A percentile compares a stretch with the other conserved stretches of the same genome.
phyloP scores from a whole-genome alignment of 2,113 vertebrate species.

The Scophthalmus maximus region DNA sequence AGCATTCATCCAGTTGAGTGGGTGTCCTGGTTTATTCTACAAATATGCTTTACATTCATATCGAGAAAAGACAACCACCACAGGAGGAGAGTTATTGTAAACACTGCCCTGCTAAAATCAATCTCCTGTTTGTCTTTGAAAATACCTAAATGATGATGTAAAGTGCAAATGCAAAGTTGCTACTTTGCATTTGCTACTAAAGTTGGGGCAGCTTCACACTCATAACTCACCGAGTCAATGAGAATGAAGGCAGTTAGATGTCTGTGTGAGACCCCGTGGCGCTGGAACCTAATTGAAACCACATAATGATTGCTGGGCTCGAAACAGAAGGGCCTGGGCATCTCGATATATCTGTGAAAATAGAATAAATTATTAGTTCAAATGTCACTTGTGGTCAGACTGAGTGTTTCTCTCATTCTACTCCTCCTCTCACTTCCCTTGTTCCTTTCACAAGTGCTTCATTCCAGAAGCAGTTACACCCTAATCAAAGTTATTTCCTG shows the following conservation, averaged over 20 bases:
- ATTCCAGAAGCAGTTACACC: too few species aligned
- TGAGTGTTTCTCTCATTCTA: neutral
- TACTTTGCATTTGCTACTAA: too few species aligned
- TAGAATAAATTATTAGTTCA: neutral
- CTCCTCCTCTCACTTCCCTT: neutral
- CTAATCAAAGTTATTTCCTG: too few species aligned
- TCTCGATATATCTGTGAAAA: conserved; percentile 82
- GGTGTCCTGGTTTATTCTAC: neutral
- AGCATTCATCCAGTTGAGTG: too few species aligned
- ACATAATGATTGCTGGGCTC: conserved; percentile 86
- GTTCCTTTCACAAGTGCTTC: too few species aligned
- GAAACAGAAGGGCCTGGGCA: conserved; percentile 89
- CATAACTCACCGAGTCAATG: conserved; percentile 86
- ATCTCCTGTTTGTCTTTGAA: neutral
- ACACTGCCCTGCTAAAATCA: neutral
- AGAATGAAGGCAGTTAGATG: conserved; percentile 85
- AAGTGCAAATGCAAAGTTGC: too few species aligned
- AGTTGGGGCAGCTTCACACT: neutral
- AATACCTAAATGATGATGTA: too few species aligned
- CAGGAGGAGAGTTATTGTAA: neutral
- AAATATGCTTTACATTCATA: neutral
- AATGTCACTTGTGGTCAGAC: too few species aligned
- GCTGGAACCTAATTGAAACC: conserved; percentile 84
- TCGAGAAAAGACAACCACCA: neutral
- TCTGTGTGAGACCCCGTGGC: conserved; percentile 78